Percentiles rank a stretch among this genome's conserved stretches.
These are phyloP conservation scores for Collichthys lucidus DNA, from an alignment of 2,113 vertebrate species.

Conservation along the genomic window DNA sequence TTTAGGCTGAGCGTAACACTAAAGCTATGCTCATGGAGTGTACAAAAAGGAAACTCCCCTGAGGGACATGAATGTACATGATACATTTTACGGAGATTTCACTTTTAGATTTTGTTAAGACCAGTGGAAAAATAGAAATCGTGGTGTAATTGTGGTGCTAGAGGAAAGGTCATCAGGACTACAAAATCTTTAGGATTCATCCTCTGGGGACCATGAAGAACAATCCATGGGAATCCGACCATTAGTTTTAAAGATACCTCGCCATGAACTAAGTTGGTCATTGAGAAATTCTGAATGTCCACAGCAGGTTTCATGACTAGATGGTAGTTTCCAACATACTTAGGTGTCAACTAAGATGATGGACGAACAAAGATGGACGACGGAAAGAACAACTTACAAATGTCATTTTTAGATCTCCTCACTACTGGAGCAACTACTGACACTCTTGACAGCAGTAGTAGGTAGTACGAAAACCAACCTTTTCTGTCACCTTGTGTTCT, in stretches of 20 bases:
- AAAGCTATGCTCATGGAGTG: neutral
- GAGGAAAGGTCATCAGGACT: neutral
- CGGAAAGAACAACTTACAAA: neutral
- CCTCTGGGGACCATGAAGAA: neutral
- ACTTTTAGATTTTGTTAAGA: neutral
- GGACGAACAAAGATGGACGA: neutral
- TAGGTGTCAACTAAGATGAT: neutral
- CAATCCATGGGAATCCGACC: neutral
- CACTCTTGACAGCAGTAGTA: too few species aligned
- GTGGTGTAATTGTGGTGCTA: neutral
- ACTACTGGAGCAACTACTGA: neutral
- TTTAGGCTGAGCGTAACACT: neutral
- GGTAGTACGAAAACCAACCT: constrained; percentile 48
- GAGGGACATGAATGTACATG: neutral
- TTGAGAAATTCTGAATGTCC: neutral
- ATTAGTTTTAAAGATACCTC: neutral
- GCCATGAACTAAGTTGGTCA: neutral
- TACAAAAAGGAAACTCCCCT: neutral
- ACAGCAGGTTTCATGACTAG: neutral
- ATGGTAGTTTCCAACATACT: neutral
- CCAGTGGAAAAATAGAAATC: neutral
- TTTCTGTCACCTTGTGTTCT: constrained; percentile 8
- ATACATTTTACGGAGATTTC: neutral
- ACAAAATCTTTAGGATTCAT: neutral
- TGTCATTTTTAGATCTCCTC: too few species aligned